Percentiles rank a stretch among this genome's conserved stretches.
Evolutionary conservation across 23 tunicate genomes (phyloP).

Genomic region (Halocynthia roretzi): DNA sequence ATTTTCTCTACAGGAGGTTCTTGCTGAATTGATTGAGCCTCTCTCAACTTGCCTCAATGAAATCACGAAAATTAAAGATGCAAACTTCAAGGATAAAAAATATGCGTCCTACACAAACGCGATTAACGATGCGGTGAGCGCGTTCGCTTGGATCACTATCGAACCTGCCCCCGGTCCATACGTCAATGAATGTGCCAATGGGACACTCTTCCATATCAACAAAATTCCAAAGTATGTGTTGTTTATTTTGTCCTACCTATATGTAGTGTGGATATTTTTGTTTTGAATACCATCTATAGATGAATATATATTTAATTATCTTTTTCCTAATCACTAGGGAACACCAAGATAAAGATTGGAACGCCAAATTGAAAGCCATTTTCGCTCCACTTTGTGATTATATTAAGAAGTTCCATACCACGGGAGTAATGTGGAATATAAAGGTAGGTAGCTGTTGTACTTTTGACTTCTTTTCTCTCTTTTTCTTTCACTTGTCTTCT

Average conservation of each 20-base stretch:
- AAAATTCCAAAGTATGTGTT: constrained; percentile 43
- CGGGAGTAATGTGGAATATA: constrained; percentile 84
- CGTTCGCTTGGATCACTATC: constrained; percentile 70
- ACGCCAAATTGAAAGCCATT: constrained; percentile 19
- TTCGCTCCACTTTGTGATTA: constrained; percentile 58
- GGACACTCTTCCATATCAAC: constrained; percentile 89
- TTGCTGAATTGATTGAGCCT: constrained; percentile 14
- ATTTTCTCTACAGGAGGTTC: neutral
- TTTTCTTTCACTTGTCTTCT: neutral
- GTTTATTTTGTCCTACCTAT: neutral
- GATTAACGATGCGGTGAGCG: constrained; percentile 45
- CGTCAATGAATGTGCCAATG: constrained; percentile 61
- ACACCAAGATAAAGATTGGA: constrained; percentile 51
- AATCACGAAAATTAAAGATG: constrained; percentile 8
- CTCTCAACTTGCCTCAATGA: neutral
- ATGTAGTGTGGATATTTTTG: no score
- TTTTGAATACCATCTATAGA: neutral
- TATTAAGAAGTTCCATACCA: constrained; percentile 75
- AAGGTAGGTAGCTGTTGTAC: constrained; percentile 31
- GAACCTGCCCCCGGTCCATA: constrained; percentile 71
- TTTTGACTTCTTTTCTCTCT: constrained; percentile 1
- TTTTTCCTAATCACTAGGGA: constrained; percentile 1
- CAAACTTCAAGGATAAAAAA: constrained; percentile 19
- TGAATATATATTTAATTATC: neutral
- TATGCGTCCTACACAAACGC: constrained; percentile 23